Evolutionary conservation across 2,888 invertebrate genomes (phyloP), one percentile per base, ranked within the genome.

Genomic region (Craniophora ligustri): DNA sequence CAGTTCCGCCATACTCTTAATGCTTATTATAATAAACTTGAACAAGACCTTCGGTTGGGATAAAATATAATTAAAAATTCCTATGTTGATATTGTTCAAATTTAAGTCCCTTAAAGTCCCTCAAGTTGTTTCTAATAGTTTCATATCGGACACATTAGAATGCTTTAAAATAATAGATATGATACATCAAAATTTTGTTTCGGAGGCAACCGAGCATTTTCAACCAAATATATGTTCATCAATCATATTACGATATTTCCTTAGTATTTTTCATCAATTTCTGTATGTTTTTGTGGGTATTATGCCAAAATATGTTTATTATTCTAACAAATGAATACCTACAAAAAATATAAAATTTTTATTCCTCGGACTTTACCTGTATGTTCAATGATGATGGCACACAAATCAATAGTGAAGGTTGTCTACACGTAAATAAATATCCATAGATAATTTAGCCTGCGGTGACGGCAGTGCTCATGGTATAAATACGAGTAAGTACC

Each of bases 401-500:
- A 50, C 36, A 51, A 67, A 70, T 70, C 55, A 65, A 28, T 38
- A 55, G 53, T 38, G 47, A 53, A 67, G 64, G 58, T 13, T 57
- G 47, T 46, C 21, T 39, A 38, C 38, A 53, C 31, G 45, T 40
- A 35, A 2, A 45, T 28, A 58, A 50, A 61, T 39, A 53, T 60
- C 44, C 42, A 42, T 57, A 41, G 50, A 49, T 49, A 68, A 58
- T 67, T 54, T 50, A 42, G 61, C 46, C 31, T 57, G 56, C 48
- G 46, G 70, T 53, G 63, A 45, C 49, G 51, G 21, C 11, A 41
- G 38, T 46, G 47, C 41, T 67, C 59, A 70, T 76, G 62, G 71
- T 75, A 71, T 74, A 77, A 75, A 76, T 76, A 26, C n/a, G 26
- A 26, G 26, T 26, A 73, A 58, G 49, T 73, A 67, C 50, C 66